Evolutionary conservation across 2,113 vertebrate species (phyloP).

Genomic region (Deroptyus accipitrinus): DNA sequence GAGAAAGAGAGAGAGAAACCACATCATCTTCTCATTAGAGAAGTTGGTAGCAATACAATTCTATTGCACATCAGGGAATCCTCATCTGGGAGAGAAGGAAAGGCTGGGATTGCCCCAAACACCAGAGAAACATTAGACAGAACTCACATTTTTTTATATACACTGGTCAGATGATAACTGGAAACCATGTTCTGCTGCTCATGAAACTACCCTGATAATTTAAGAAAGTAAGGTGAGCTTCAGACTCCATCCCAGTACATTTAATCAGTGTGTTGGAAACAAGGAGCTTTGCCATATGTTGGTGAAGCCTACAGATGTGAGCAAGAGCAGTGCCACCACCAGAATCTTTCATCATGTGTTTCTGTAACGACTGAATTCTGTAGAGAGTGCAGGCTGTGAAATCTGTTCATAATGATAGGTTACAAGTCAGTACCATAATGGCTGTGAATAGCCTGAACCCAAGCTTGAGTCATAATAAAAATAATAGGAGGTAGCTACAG

Average conservation of each 20-base stretch:
- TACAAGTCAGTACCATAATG: not conserved
- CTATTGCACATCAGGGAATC: not conserved
- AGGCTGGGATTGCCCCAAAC: not conserved
- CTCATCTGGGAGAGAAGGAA: not conserved
- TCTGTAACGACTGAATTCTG: not conserved
- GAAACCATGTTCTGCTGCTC: not conserved
- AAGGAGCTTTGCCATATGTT: not conserved
- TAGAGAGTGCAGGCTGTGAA: not conserved
- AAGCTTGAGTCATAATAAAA: not conserved
- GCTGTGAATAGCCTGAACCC: not conserved
- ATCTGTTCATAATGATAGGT: not conserved
- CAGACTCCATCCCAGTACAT: not conserved
- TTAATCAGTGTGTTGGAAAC: accelerated
- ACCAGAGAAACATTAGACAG: not conserved
- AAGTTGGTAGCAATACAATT: not conserved
- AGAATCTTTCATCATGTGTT: not conserved
- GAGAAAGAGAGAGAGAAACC: not conserved
- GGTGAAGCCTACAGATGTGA: not conserved
- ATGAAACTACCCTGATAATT: not conserved
- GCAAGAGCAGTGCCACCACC: not conserved
- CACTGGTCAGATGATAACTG: not conserved
- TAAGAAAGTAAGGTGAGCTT: not conserved
- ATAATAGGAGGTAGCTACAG: not conserved
- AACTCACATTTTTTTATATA: not conserved
- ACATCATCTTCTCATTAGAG: not conserved